phyloP scores from a whole-genome alignment of 1,140 invertebrate species.

The Probaryconus sp. region DNA sequence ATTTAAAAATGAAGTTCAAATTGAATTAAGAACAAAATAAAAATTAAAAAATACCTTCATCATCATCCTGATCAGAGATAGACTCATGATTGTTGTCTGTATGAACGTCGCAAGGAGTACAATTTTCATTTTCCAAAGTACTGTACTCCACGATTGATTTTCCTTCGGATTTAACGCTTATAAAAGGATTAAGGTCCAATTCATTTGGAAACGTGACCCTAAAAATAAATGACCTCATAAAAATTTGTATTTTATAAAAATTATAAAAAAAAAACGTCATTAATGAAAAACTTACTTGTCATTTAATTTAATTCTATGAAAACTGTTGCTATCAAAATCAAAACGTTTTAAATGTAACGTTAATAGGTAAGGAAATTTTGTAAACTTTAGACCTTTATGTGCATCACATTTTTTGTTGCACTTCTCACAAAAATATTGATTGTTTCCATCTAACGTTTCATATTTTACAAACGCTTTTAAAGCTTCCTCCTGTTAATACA shows the following conservation, averaged over 20 bases:
- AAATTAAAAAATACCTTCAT: constrained; percentile 74
- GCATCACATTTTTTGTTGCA: constrained; percentile 94
- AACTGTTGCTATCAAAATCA: constrained; percentile 92
- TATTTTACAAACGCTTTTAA: constrained; percentile 91
- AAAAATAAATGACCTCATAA: constrained; percentile 23
- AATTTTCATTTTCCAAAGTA: constrained; percentile 84
- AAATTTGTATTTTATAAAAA: constrained; percentile 3
- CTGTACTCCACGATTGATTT: constrained; percentile 85
- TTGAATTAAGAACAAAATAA: constrained; percentile 28
- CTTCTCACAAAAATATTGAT: constrained; percentile 94
- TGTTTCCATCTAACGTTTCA: constrained; percentile 90
- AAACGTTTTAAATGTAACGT: constrained; percentile 94
- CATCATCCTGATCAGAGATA: constrained; percentile 73
- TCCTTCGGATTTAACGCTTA: constrained; percentile 82
- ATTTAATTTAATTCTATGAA: constrained; percentile 94
- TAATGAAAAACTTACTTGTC: constrained; percentile 84
- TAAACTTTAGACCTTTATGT: constrained; percentile 94
- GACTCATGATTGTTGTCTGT: constrained; percentile 64
- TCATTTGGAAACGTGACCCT: constrained; percentile 90
- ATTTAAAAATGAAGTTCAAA: constrained; percentile 13
- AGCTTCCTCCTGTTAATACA: constrained; percentile 85
- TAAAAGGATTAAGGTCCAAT: constrained; percentile 89
- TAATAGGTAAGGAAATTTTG: constrained; percentile 92
- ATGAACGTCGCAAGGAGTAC: constrained; percentile 75
- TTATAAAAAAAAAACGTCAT: neutral